Conservation (phyloP, 2,113 vertebrate genomes). For the Saccopteryx bilineata region DNA sequence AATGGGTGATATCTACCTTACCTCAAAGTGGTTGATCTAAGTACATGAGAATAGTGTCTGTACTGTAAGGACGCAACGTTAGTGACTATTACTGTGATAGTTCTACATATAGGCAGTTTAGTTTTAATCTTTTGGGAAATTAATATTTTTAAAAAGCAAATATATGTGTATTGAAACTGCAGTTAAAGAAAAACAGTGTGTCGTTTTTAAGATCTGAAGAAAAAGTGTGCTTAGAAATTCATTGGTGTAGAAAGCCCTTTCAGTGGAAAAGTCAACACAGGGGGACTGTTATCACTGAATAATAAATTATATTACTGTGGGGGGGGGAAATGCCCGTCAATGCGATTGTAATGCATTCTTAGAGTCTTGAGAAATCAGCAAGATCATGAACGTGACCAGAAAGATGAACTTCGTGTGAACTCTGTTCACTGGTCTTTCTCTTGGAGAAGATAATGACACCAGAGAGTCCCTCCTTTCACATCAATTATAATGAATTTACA, state of each 20-base stretch:
- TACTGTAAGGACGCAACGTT: not conserved
- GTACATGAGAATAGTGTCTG: not conserved
- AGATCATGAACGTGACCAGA: not conserved
- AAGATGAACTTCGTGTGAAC: slow-evolving; percentile 5
- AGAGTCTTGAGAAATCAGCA: not conserved
- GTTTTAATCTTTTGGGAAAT: slow-evolving; percentile 35
- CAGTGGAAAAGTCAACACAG: not conserved
- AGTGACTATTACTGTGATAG: not conserved
- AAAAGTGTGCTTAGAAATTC: not conserved
- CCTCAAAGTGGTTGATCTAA: not conserved
- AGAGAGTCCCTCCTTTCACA: not conserved
- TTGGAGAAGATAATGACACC: not conserved
- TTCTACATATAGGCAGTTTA: not conserved
- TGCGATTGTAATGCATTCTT: not conserved
- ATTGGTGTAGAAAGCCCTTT: not conserved
- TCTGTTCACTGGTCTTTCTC: not conserved
- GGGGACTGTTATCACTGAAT: not conserved
- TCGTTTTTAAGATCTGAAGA: slow-evolving; percentile 49
- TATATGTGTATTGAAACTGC: not conserved
- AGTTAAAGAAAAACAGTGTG: not conserved
- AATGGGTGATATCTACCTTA: not conserved
- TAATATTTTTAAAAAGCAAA: slow-evolving; percentile 30
- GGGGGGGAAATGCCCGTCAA: slow-evolving; percentile 10
- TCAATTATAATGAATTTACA: not conserved
- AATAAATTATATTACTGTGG: not conserved